Conservation (phyloP, 2,888 invertebrate genomes). For the Vesta saturnalis region DNA sequence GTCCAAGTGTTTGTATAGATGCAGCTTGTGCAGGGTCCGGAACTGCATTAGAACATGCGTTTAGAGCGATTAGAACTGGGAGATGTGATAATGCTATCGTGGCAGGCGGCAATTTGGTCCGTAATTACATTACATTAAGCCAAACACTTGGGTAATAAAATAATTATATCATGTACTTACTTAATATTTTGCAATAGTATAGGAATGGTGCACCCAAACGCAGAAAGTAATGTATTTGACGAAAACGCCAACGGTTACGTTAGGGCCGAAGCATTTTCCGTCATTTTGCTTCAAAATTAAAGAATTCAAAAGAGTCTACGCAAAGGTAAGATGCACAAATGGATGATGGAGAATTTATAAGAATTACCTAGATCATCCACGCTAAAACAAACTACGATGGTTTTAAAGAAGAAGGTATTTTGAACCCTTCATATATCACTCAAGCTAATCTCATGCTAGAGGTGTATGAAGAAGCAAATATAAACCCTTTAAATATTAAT, state of each 20-base stretch:
- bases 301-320: conserved; percentile 65
- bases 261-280: conserved; percentile 81
- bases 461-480: conserved; percentile 74
- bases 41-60: conserved; percentile 86
- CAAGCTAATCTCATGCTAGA: conserved; percentile 71
- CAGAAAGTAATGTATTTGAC: too few relatives aligned
- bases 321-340: conserved; percentile 55
- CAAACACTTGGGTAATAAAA: neutral
- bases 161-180: neutral
- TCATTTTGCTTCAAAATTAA: conserved; percentile 76
- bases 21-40: conserved; percentile 96
- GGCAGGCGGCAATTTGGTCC: conserved; percentile 84
- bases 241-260: conserved; percentile 83
- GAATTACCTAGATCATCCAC: conserved; percentile 44
- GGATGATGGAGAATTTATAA: neutral
- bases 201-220: conserved; percentile 88
- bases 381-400: conserved; percentile 59
- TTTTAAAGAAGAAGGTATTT: conserved; percentile 59
- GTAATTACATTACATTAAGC: neutral
- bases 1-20: conserved; percentile 89
- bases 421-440: conserved; percentile 62
- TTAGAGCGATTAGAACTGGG: conserved; percentile 78
- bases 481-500: conserved; percentile 75
- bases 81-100: conserved; percentile 91
- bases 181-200: conserved; percentile 77